Evolutionary conservation across 1,140 invertebrate species (phyloP).

Genomic region (Micrasema minimum): DNA sequence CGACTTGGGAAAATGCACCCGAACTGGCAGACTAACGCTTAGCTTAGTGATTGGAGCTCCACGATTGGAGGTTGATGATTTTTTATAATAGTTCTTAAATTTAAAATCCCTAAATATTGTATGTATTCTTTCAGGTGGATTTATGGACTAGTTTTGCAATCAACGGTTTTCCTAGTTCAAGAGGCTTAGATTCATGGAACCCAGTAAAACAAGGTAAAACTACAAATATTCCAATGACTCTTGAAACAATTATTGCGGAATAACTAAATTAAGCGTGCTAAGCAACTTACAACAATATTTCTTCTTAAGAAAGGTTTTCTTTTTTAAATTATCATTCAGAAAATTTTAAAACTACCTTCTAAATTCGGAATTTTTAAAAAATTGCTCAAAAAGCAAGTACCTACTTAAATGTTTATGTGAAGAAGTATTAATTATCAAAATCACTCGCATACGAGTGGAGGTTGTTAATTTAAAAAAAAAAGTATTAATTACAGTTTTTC

Average conservation of each 20-base stretch:
- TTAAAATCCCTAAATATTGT: no score
- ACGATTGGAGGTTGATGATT: no score
- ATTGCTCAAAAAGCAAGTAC: neutral
- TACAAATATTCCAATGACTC: neutral
- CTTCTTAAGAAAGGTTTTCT: neutral
- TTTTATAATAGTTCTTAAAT: no score
- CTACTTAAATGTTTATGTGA: no score
- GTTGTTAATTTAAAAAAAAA: no score
- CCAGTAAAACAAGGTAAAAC: slow-evolving; percentile 1
- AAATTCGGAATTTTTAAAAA: neutral
- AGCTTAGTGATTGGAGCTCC: no score
- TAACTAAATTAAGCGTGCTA: neutral
- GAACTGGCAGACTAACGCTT: no score
- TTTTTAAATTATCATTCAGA: neutral
- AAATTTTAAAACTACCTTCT: neutral
- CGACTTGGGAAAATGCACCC: no score
- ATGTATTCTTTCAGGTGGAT: slow-evolving; percentile 49
- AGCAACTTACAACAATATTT: neutral
- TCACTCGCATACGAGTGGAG: no score
- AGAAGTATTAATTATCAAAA: no score
- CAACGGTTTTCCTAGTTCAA: slow-evolving; percentile 52
- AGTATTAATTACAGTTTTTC: no score
- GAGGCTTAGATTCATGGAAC: neutral
- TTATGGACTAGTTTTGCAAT: slow-evolving; percentile 61
- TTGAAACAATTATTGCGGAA: neutral